phyloP scores from a whole-genome alignment of 2,113 vertebrate genomes.

The Piaya cayana region DNA sequence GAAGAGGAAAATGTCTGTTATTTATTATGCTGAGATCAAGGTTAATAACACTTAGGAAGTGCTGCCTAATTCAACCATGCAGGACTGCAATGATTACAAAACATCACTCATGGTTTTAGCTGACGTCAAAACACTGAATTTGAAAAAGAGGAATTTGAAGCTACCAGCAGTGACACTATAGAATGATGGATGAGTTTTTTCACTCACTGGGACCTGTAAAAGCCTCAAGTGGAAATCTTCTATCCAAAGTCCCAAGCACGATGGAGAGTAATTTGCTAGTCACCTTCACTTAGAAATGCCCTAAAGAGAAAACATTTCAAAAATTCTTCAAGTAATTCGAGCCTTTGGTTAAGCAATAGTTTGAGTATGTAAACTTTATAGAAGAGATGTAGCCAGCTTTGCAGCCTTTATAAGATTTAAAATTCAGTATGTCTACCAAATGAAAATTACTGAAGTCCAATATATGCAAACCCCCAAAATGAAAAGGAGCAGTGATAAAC shows the following conservation, averaged over 20 bases:
- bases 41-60: neutral
- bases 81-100: neutral
- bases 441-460: neutral
- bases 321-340: neutral
- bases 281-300: neutral
- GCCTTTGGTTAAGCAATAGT: neutral
- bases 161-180: neutral
- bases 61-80: neutral
- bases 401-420: neutral
- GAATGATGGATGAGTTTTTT: neutral
- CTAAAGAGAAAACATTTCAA: neutral
- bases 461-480: neutral
- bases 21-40: neutral
- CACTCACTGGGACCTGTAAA: neutral
- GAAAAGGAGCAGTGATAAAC: neutral
- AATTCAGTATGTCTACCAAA: neutral
- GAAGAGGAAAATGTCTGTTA: neutral
- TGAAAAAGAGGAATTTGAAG: neutral
- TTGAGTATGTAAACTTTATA: neutral
- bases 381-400: neutral
- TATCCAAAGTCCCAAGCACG: neutral
- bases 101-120: neutral
- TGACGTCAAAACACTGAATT: neutral
- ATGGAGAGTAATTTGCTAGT: neutral
- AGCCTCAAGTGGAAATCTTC: constrained; percentile 7